Evolutionary conservation across 2,797 vertebrate genomes (phyloP).

Genomic region (Anguilla pacifica): DNA sequence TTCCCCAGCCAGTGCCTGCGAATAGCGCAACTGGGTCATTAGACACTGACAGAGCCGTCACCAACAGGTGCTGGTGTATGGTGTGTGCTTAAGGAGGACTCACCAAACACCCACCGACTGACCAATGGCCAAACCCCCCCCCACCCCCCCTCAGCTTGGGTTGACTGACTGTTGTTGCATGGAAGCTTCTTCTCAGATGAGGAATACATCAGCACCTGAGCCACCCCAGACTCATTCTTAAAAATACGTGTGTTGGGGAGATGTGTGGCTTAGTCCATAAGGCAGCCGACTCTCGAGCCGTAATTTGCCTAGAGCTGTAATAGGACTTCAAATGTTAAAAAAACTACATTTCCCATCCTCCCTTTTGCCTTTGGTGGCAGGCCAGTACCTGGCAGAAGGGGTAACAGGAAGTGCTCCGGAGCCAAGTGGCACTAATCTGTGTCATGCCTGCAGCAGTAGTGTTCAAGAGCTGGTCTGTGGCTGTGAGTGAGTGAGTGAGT

Average conservation of each 20-base stretch:
- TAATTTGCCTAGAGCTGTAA: background rate
- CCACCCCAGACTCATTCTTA: background rate
- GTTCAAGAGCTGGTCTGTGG: background rate
- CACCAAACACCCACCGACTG: background rate
- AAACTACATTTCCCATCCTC: slow-evolving; percentile 12
- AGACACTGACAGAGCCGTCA: background rate
- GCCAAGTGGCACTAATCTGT: slow-evolving; percentile 15
- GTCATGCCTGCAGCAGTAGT: background rate
- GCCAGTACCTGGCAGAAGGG: background rate
- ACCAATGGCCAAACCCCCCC: background rate
- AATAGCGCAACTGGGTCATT: background rate
- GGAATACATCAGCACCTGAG: background rate
- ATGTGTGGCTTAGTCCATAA: too few species aligned
- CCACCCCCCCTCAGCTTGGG: background rate
- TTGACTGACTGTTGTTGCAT: background rate
- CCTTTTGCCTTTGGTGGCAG: background rate
- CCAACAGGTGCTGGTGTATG: background rate
- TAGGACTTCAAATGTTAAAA: background rate
- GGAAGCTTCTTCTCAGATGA: background rate
- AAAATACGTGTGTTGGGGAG: background rate
- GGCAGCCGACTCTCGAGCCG: too few species aligned
- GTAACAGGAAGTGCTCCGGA: background rate
- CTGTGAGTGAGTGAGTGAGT: background rate
- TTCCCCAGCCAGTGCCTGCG: background rate
- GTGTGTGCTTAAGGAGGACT: background rate